Conservation (phyloP, 2,888 invertebrate species). For the Eilema caniola region DNA sequence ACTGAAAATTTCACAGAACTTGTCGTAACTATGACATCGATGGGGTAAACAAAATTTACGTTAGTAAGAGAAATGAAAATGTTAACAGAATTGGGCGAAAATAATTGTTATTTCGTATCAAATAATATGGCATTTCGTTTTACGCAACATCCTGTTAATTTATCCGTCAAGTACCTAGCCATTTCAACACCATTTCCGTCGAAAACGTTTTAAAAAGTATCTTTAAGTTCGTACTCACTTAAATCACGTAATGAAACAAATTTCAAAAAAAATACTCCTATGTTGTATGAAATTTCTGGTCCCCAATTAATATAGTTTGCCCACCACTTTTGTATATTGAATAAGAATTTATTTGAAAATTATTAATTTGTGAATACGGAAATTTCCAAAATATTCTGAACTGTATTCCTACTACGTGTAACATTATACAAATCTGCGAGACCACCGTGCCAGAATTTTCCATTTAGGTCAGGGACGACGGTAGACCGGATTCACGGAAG, state of each 20-base stretch:
- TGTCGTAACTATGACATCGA: not conserved
- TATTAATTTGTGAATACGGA: not conserved
- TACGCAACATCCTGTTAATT: conserved; percentile 14
- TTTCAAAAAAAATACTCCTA: too few relatives aligned
- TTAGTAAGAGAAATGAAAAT: not conserved
- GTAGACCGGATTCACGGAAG: conserved; percentile 40
- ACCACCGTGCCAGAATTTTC: conserved; percentile 37
- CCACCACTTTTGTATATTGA: too few relatives aligned
- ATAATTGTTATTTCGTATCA: not conserved
- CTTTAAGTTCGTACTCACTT: not conserved
- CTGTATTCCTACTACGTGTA: not conserved
- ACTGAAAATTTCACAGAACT: not conserved
- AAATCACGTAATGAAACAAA: too few relatives aligned
- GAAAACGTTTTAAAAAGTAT: conserved; percentile 1
- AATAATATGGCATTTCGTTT: conserved; percentile 4
- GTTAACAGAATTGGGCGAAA: not conserved
- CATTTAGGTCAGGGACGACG: conserved; percentile 50
- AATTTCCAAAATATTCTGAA: conserved; percentile 3
- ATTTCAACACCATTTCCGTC: conserved; percentile 7
- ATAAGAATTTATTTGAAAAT: not conserved
- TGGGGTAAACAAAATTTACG: not conserved
- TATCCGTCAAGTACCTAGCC: conserved; percentile 9
- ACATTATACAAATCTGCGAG: not conserved
- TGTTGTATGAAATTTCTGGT: too few relatives aligned
- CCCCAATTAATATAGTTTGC: too few relatives aligned